Percentiles rank a stretch among this genome's conserved stretches.
Conservation (phyloP, 2,888 invertebrate genomes). For the Strigamia maritima region DNA sequence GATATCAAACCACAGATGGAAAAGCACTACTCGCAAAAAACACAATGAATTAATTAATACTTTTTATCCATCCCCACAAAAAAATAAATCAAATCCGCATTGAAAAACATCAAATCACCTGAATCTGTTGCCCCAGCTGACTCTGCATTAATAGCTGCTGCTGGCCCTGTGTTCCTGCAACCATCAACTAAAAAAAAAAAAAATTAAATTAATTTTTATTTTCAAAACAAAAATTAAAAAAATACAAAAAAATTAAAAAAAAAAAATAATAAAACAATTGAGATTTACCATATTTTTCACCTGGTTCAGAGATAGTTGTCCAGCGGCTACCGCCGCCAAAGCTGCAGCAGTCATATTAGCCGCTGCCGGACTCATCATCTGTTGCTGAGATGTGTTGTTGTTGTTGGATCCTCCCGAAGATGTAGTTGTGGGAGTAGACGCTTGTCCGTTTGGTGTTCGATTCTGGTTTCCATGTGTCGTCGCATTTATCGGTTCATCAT, state of each 20-base stretch:
- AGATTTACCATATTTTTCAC: slow-evolving; percentile 45
- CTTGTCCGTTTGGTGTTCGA: slow-evolving; percentile 42
- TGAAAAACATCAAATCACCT: no score
- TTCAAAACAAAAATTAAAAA: not conserved
- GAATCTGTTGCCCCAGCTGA: slow-evolving; percentile 48
- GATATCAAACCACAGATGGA: no score
- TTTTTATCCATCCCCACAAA: no score
- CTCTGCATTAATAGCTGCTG: slow-evolving; percentile 53
- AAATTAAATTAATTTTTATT: not conserved
- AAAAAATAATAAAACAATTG: not conserved
- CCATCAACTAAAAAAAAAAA: slow-evolving; percentile 49
- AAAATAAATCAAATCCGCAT: no score
- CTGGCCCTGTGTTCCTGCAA: slow-evolving; percentile 49
- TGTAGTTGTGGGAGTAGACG: slow-evolving; percentile 40
- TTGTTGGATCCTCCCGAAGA: slow-evolving; percentile 44
- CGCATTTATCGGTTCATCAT: slow-evolving; percentile 41
- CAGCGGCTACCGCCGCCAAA: slow-evolving; percentile 54
- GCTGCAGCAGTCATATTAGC: slow-evolving; percentile 54
- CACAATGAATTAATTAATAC: no score
- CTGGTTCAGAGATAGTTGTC: slow-evolving; percentile 55
- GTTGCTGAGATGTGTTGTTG: slow-evolving; percentile 37
- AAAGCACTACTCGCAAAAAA: no score
- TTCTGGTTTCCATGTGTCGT: slow-evolving; percentile 36
- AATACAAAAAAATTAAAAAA: not conserved
- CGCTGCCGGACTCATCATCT: slow-evolving; percentile 43